phyloP scores from a whole-genome alignment of 1,140 invertebrate species.

The Trichoplusia ni region DNA sequence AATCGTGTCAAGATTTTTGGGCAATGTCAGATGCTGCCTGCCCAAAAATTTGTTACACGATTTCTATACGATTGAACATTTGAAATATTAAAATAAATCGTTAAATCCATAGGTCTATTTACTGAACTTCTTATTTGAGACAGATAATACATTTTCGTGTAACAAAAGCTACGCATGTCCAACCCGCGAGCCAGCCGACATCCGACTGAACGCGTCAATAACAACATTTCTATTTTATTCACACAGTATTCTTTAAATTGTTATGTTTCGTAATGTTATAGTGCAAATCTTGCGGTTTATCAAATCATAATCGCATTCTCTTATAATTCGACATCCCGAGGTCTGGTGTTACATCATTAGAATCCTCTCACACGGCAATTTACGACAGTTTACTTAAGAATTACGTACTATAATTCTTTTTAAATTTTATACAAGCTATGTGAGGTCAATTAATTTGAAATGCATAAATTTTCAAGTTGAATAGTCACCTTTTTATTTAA shows the following conservation, averaged over 20 bases:
- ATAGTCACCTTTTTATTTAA: too few species aligned
- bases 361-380: constrained; percentile 17
- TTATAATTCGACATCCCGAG: constrained; percentile 25
- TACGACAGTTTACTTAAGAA: not conserved
- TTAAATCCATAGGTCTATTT: too few species aligned
- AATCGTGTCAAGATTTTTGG: too few species aligned
- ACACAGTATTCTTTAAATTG: constrained; percentile 24
- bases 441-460: too few species aligned
- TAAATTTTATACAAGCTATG: too few species aligned
- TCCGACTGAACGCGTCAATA: constrained; percentile 7
- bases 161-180: not conserved
- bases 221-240: constrained; percentile 24
- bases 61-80: too few species aligned
- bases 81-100: too few species aligned
- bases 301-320: constrained; percentile 32
- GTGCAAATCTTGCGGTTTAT: constrained; percentile 30
- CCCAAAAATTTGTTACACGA: too few species aligned
- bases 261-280: constrained; percentile 23
- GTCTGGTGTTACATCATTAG: constrained; percentile 16
- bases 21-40: too few species aligned
- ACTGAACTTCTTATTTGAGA: too few species aligned
- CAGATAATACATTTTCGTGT: too few species aligned
- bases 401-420: not conserved
- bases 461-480: too few species aligned
- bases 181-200: not conserved